phyloP scores from a whole-genome alignment of 2,113 vertebrate species.

The Climacteris rufus region DNA sequence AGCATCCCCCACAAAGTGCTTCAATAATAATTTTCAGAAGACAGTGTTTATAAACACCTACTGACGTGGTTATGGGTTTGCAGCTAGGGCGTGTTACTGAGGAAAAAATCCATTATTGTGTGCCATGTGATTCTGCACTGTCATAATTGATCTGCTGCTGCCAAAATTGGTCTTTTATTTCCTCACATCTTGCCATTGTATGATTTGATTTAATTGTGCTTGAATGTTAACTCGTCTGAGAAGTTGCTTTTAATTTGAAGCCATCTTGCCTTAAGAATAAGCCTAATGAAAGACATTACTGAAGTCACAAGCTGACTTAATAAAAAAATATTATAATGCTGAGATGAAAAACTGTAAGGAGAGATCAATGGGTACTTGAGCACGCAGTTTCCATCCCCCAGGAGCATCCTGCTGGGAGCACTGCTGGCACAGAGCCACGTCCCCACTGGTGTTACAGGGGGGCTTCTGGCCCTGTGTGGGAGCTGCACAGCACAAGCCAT shows the following conservation, averaged over 20 bases:
- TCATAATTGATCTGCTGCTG: not conserved
- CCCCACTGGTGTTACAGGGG: accelerated
- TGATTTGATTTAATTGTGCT: not conserved
- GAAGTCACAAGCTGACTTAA: not conserved
- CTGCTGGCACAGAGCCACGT: accelerated
- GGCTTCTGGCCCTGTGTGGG: too few relatives aligned
- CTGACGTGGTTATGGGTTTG: not conserved
- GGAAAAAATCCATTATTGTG: not conserved
- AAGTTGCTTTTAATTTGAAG: conserved; percentile 33
- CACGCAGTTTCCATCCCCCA: not conserved
- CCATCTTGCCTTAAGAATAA: not conserved
- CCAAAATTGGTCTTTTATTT: not conserved
- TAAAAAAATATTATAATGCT: not conserved
- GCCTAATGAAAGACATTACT: not conserved
- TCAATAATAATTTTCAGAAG: not conserved
- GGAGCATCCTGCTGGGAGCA: not conserved
- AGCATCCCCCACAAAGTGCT: not conserved
- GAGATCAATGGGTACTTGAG: not conserved
- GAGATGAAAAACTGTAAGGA: not conserved
- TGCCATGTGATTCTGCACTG: not conserved
- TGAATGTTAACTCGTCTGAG: not conserved
- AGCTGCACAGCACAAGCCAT: not conserved
- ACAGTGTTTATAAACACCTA: not conserved
- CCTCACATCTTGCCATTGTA: not conserved
- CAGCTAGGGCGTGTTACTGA: not conserved